Evolutionary conservation across 2,113 vertebrate genomes (phyloP).

Genomic region (Pogonocichla stellata): DNA sequence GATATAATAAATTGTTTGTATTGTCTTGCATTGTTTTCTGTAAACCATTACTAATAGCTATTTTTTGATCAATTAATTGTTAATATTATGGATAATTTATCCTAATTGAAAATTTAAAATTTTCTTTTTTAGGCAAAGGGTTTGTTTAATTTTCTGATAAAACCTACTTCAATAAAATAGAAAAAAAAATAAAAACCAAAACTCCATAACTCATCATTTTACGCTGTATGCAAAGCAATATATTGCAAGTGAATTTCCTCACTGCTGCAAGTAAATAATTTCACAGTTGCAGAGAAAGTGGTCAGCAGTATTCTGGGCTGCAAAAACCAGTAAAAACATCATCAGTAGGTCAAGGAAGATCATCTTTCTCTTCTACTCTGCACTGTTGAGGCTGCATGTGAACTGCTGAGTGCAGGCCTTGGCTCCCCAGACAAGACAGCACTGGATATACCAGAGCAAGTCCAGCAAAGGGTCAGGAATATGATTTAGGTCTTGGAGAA

Average conservation of each 20-base stretch:
- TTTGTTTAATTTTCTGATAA: not conserved
- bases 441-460: fast-evolving
- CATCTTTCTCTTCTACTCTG: not conserved
- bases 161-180: not conserved
- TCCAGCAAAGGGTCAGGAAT: not conserved
- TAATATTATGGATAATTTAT: not conserved
- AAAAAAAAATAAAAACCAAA: not conserved
- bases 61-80: not conserved
- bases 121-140: not conserved
- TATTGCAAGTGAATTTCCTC: not conserved
- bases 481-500: not conserved
- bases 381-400: not conserved
- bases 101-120: not conserved
- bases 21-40: not conserved
- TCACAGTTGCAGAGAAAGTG: not conserved
- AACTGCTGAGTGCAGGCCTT: not conserved
- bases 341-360: not conserved
- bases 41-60: not conserved
- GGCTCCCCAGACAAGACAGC: not conserved
- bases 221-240: not conserved
- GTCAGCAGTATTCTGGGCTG: not conserved
- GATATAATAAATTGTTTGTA: not conserved
- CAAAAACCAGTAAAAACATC: not conserved
- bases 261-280: not conserved
- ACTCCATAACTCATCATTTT: not conserved